These are phyloP conservation scores for Halcyon badia DNA, from an alignment of 2,797 vertebrate species.

Conservation along the genomic window DNA sequence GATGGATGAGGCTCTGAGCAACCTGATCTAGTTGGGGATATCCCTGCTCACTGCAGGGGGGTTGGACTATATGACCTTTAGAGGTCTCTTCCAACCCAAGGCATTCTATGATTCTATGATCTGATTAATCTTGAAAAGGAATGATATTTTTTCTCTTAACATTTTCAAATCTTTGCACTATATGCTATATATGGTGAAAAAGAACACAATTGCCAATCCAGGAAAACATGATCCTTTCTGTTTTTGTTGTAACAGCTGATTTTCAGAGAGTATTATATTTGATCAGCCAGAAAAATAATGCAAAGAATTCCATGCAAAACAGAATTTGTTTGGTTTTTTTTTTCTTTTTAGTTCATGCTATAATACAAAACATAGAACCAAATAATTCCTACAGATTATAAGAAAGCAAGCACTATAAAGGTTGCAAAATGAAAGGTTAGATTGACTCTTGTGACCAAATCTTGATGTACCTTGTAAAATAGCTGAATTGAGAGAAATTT, in stretches of 20 bases:
- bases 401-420: background rate
- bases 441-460: background rate
- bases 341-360: background rate
- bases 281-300: background rate
- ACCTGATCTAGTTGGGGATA: no score
- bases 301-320: background rate
- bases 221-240: background rate
- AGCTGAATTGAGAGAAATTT: background rate
- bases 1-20: background rate
- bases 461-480: background rate
- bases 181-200: background rate
- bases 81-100: no score
- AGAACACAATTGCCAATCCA: background rate
- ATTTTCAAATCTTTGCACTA: background rate
- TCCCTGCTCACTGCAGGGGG: no score
- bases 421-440: background rate
- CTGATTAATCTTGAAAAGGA: background rate
- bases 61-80: no score
- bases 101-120: background rate
- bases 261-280: background rate
- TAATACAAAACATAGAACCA: background rate
- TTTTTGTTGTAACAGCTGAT: background rate
- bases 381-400: constrained; percentile 1
- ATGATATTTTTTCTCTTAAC: background rate
- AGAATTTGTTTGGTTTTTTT: background rate